Evolutionary conservation across 1,140 invertebrate genomes (phyloP), one percentile per base, ranked within the genome.

Genomic region (Brachionus manjavacas): DNA sequence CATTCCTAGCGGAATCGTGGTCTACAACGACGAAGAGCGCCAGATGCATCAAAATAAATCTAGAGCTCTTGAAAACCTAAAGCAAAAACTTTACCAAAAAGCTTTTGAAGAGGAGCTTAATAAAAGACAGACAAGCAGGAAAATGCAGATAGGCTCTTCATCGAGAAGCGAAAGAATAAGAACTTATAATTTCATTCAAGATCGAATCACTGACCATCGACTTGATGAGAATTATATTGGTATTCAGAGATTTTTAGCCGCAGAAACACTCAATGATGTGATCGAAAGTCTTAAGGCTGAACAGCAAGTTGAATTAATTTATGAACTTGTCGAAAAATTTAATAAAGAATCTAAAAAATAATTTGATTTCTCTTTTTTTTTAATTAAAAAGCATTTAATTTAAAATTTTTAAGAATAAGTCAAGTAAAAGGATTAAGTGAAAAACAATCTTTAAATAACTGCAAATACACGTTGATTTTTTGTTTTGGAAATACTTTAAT

Each of bases 161-260:
- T 92, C 92, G 66, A 92, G 97, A 66, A 96, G 95, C 86, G 96
- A 98, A 86, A 98, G 97, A 90, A 96, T 99, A 84, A 91, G 97
- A 72, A 99, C 97, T 0, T 99, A 96, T 89, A 98, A 98, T 90
- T 98, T 92, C 88, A 92, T 92, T 84, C 95, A 98, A 89, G 94
- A 98, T 88, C 91, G 96, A 86, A 92, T 99, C 0, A 97, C 96
- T 0, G 97, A 99, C 90, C 96, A 99, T 89, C 91, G 97, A 85
- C 20, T 81, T n/a, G 52, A 81, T 25, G 79, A 81, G n/a, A 81
- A 81, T 81, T 81, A 66, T 46, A 16, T 39, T 16, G 79, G 79
- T 35, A 81, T 81, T n/a, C 52, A 81, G 60, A n/a, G 41, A 46
- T 81, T 81, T 68, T 43, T 81, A 14, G n/a, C 52, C 16, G 52